Percentiles rank a stretch among this genome's conserved stretches.
Conservation (phyloP, 2,113 vertebrate genomes). For the Microcebus jonahi region DNA sequence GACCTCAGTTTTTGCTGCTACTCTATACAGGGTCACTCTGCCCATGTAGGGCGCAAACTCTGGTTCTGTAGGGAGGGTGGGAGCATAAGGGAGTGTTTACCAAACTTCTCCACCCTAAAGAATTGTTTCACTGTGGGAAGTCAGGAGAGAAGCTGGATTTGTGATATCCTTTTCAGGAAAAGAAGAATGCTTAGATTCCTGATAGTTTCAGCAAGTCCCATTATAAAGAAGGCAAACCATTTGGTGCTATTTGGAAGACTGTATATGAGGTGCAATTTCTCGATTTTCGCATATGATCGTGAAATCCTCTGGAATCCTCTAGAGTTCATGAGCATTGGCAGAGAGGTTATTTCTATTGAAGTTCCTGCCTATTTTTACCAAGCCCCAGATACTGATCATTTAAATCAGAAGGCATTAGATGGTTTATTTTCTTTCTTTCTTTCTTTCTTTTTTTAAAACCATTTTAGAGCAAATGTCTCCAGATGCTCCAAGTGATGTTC, state of each 20-base stretch:
- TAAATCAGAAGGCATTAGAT: not conserved
- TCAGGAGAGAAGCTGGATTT: slow-evolving; percentile 7
- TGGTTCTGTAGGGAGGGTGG: not conserved
- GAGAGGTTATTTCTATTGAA: not conserved
- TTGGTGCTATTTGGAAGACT: not conserved
- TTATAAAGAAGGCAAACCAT: not conserved
- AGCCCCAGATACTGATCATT: not conserved
- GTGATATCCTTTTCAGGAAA: not conserved
- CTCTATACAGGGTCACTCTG: not conserved
- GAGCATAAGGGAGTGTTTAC: not conserved
- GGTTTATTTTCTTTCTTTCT: not conserved
- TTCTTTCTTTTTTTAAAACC: not conserved
- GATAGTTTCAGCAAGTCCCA: not conserved
- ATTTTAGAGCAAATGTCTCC: not conserved
- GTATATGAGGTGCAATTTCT: not conserved
- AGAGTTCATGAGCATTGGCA: not conserved
- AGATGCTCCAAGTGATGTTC: not conserved
- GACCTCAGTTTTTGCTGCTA: not conserved
- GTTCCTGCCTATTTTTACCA: not conserved
- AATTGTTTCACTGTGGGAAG: slow-evolving; percentile 20
- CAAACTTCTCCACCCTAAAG: not conserved
- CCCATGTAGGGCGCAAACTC: not conserved
- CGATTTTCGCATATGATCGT: not conserved
- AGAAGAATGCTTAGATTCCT: not conserved
- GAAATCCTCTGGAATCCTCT: not conserved